Evolutionary conservation across 2,888 invertebrate genomes (phyloP).

Genomic region (Dendrolimus pini): DNA sequence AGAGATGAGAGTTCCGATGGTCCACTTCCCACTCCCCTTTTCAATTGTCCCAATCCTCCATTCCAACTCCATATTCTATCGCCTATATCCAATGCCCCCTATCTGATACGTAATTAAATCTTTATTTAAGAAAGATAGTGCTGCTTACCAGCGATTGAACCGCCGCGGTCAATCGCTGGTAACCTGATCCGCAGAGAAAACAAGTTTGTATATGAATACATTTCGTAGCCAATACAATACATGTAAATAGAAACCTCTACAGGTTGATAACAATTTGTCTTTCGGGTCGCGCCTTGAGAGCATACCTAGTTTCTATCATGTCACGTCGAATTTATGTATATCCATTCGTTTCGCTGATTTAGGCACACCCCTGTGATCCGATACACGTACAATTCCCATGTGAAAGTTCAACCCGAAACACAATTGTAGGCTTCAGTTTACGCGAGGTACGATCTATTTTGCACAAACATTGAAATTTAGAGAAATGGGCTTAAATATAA

Average conservation of each 20-base stretch:
- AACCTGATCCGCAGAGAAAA: too few relatives aligned
- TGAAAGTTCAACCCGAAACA: slow-evolving; percentile 16
- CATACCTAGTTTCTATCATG: slow-evolving; percentile 3
- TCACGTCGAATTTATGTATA: slow-evolving; percentile 8
- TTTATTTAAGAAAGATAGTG: too few relatives aligned
- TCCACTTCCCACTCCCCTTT: too few relatives aligned
- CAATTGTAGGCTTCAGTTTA: slow-evolving; percentile 17
- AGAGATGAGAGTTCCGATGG: too few relatives aligned
- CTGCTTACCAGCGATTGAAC: too few relatives aligned
- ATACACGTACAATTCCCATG: slow-evolving; percentile 18
- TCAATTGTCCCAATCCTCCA: too few relatives aligned
- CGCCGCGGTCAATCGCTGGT: too few relatives aligned
- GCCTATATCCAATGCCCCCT: too few relatives aligned
- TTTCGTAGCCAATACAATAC: neutral
- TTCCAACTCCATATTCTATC: too few relatives aligned
- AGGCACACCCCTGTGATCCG: slow-evolving; percentile 7
- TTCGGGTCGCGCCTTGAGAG: neutral
- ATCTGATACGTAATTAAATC: too few relatives aligned
- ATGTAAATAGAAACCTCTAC: neutral
- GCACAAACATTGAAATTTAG: neutral
- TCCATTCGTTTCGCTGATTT: slow-evolving; percentile 9
- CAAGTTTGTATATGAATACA: too few relatives aligned
- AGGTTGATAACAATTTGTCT: neutral
- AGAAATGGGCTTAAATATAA: too few relatives aligned
- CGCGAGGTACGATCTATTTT: slow-evolving; percentile 14